A percentile compares a stretch with the other conserved stretches of the same genome.
Evolutionary conservation across 2,113 vertebrate genomes (phyloP).

Genomic region (Neolamprologus ventralis): DNA sequence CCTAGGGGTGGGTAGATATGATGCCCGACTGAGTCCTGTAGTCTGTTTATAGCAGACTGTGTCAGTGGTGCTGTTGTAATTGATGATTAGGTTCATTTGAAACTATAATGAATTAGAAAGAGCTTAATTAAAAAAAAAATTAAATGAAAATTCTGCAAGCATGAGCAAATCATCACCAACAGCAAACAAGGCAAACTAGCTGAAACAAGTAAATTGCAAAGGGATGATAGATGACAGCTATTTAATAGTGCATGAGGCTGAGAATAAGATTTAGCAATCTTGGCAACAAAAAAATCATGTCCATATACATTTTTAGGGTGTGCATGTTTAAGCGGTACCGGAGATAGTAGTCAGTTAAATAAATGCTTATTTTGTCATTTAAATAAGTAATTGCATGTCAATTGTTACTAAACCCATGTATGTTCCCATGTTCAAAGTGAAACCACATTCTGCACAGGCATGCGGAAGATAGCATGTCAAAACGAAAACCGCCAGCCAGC

Average conservation of each 20-base stretch:
- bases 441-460: background rate
- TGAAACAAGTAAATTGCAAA: background rate
- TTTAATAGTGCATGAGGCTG: background rate
- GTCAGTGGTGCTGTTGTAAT: background rate
- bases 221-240: background rate
- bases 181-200: background rate
- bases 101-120: background rate
- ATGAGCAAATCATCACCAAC: background rate
- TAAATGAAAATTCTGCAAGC: background rate
- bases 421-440: background rate
- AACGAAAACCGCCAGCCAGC: accelerated
- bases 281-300: background rate
- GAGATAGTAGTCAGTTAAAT: background rate
- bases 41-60: background rate
- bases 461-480: background rate
- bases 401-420: background rate
- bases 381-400: background rate
- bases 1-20: background rate
- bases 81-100: background rate
- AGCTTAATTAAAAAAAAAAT: background rate
- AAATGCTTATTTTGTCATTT: background rate
- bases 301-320: background rate
- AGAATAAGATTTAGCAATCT: background rate
- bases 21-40: background rate
- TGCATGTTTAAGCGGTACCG: accelerated